Evolutionary conservation across 1,140 invertebrate species (phyloP).

Genomic region (Zophobas morio): DNA sequence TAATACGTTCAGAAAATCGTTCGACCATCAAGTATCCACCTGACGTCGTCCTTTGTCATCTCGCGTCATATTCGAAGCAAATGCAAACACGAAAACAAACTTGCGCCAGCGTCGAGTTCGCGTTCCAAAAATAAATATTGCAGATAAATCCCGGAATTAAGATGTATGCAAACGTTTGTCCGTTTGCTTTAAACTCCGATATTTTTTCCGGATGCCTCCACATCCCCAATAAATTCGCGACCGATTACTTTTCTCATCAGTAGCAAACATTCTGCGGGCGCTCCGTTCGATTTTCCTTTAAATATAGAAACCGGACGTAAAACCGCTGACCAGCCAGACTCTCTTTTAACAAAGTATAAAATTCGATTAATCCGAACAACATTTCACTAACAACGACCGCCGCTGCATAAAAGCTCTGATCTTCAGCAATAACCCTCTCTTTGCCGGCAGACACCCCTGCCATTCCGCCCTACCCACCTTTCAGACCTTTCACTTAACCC

Average conservation of each 20-base stretch:
- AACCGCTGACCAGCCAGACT: slow-evolving; percentile 58
- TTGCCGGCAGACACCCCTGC: slow-evolving; percentile 43
- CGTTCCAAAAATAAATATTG: background rate
- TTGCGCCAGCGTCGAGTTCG: background rate
- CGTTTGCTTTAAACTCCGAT: slow-evolving; percentile 15
- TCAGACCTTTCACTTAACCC: slow-evolving; percentile 59
- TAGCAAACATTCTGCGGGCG: slow-evolving; percentile 52
- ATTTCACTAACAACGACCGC: slow-evolving; percentile 54
- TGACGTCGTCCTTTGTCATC: too few species aligned
- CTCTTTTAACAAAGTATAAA: slow-evolving; percentile 60
- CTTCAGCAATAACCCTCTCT: slow-evolving; percentile 55
- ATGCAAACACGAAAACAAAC: background rate
- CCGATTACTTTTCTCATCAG: slow-evolving; percentile 56
- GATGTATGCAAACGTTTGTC: slow-evolving; percentile 6
- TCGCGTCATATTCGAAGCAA: too few species aligned
- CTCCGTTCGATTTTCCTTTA: slow-evolving; percentile 57
- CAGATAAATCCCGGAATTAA: background rate
- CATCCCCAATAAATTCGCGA: slow-evolving; percentile 49
- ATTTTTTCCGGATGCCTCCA: slow-evolving; percentile 15
- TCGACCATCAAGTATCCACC: too few species aligned
- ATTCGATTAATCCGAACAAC: slow-evolving; percentile 60
- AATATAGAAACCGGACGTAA: slow-evolving; percentile 53
- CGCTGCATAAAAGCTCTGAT: slow-evolving; percentile 57
- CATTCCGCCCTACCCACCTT: slow-evolving; percentile 41
- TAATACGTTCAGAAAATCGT: too few species aligned